Evolutionary conservation across 2,113 vertebrate genomes (phyloP).

Genomic region (Marcusenius ussheri): DNA sequence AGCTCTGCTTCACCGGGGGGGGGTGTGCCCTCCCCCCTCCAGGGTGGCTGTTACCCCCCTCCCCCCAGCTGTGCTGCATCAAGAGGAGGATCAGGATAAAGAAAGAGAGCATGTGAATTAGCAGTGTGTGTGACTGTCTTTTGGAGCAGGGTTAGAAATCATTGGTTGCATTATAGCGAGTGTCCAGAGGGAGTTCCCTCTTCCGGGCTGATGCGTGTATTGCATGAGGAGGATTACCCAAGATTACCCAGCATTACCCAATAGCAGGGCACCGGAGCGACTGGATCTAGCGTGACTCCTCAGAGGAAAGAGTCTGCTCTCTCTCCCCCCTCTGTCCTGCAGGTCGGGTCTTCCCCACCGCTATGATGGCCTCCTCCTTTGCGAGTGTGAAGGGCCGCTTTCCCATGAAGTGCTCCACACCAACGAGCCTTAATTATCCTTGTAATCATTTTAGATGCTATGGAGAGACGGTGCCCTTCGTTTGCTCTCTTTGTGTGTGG

Average conservation of each 20-base stretch:
- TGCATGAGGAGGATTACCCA: background rate
- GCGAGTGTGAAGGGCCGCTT: background rate
- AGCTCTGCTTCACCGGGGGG: background rate
- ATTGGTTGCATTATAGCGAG: background rate
- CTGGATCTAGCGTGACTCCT: background rate
- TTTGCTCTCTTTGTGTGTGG: no score
- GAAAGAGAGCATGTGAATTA: background rate
- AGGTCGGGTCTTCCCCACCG: no score
- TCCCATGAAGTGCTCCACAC: background rate
- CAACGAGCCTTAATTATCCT: background rate
- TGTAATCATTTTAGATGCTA: background rate
- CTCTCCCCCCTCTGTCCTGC: background rate
- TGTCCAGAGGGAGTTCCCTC: background rate
- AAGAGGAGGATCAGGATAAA: background rate
- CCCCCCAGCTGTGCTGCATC: background rate
- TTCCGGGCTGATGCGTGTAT: background rate
- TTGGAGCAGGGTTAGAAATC: background rate
- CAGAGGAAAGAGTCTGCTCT: background rate
- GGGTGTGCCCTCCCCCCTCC: background rate
- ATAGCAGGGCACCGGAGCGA: background rate
- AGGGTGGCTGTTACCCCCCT: background rate
- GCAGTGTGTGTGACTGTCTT: background rate
- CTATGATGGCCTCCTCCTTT: no score
- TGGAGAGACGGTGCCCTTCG: background rate
- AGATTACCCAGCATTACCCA: background rate